Percentiles rank a stretch among this genome's conserved stretches.
Evolutionary conservation across 2,888 invertebrate genomes (phyloP).

Genomic region (Dasypolia templi): DNA sequence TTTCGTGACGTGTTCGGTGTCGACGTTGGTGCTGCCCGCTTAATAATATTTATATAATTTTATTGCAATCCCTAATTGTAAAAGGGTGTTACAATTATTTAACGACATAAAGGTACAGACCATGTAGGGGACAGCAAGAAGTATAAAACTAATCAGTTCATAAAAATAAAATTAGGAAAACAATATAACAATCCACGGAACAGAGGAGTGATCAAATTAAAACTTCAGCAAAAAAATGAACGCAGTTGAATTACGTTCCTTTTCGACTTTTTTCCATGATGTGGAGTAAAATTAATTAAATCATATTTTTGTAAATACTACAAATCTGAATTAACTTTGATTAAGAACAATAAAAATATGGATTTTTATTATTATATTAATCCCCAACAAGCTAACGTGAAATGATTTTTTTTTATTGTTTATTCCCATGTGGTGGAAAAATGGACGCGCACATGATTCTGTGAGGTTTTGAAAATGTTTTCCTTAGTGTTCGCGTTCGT

Average conservation of each 20-base stretch:
- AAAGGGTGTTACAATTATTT: too few relatives aligned
- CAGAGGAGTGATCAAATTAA: not conserved
- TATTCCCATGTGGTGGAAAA: conserved; percentile 89
- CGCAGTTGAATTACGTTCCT: conserved; percentile 39
- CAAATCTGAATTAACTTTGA: fast-evolving
- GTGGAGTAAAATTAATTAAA: not conserved
- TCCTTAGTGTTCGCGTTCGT: conserved; percentile 73
- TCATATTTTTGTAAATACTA: not conserved
- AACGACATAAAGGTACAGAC: too few relatives aligned
- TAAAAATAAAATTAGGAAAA: too few relatives aligned
- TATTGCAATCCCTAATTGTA: too few relatives aligned
- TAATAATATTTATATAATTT: too few relatives aligned
- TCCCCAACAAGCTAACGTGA: conserved; percentile 47
- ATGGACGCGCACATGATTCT: conserved; percentile 88
- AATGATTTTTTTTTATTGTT: conserved; percentile 78
- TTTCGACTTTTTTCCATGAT: conserved; percentile 1
- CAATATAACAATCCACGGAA: too few relatives aligned
- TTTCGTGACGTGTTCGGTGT: too few relatives aligned
- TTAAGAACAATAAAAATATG: too few relatives aligned
- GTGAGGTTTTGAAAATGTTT: conserved; percentile 85
- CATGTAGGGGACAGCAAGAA: too few relatives aligned
- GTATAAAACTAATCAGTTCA: too few relatives aligned
- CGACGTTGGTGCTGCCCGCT: too few relatives aligned
- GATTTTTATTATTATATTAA: not conserved
- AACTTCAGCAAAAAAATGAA: conserved; percentile 15